phyloP scores from a whole-genome alignment of 2,113 vertebrate genomes.

The Anoura caudifer region DNA sequence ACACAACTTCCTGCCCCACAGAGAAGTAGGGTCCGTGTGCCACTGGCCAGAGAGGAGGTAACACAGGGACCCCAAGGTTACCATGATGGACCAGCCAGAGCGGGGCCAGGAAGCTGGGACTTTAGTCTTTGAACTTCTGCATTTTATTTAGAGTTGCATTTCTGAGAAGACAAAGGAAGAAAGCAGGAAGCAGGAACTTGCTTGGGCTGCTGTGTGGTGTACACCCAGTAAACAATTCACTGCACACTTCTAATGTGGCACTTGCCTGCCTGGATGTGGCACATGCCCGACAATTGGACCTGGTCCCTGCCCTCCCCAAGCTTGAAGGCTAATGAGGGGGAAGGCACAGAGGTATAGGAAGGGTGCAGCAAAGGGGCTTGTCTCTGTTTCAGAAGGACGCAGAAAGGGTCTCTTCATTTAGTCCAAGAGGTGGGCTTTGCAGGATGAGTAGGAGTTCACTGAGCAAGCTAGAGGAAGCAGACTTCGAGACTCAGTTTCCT shows the following conservation, averaged over 20 bases:
- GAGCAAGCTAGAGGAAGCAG: neutral
- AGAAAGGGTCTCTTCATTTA: neutral
- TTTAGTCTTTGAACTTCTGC: neutral
- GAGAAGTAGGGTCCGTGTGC: rapidly evolving
- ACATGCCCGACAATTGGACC: too few relatives aligned
- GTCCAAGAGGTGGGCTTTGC: neutral
- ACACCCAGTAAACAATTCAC: neutral
- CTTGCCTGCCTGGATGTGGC: neutral
- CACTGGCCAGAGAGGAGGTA: neutral
- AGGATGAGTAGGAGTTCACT: neutral
- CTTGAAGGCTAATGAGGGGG: too few relatives aligned
- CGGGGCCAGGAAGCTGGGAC: neutral
- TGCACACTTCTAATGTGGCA: rapidly evolving
- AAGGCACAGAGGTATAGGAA: neutral
- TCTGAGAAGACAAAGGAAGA: neutral
- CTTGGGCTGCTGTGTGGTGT: too few relatives aligned
- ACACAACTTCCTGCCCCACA: rapidly evolving
- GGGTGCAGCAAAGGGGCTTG: neutral
- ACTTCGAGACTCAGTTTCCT: neutral
- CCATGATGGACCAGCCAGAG: neutral
- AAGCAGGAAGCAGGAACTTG: neutral
- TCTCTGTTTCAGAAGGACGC: neutral
- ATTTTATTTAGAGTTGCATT: slow-evolving; percentile 24
- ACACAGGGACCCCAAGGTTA: neutral
- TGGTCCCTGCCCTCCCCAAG: neutral